A percentile compares a stretch with the other conserved stretches of the same genome.
Conservation (phyloP, 2,888 invertebrate species). For the Limulus polyphemus region DNA sequence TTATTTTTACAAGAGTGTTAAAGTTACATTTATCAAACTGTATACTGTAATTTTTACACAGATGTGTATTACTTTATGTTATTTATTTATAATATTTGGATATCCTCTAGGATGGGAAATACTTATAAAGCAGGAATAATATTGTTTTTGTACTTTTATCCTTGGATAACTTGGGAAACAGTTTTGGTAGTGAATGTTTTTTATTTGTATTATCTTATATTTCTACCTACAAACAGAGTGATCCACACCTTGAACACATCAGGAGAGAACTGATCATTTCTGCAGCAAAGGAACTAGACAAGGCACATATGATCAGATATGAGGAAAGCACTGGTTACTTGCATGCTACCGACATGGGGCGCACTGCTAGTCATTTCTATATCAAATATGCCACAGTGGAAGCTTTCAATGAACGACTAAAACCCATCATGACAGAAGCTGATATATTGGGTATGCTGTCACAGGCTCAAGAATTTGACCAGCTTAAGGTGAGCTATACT, state of each 20-base stretch:
- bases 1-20: too few species aligned
- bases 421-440: constrained; percentile 59
- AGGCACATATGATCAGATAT: constrained; percentile 86
- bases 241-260: constrained; percentile 63
- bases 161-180: too few species aligned
- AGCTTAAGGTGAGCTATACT: constrained; percentile 57
- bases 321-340: constrained; percentile 71
- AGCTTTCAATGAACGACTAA: constrained; percentile 54
- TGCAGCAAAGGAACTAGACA: constrained; percentile 75
- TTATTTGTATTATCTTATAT: too few species aligned
- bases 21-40: too few species aligned
- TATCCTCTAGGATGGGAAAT: too few species aligned
- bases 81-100: too few species aligned
- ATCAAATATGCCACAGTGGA: constrained; percentile 92
- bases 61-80: too few species aligned
- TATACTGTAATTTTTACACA: too few species aligned
- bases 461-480: constrained; percentile 84
- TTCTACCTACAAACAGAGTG: constrained; percentile 44
- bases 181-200: too few species aligned
- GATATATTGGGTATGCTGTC: constrained; percentile 84
- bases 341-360: constrained; percentile 59
- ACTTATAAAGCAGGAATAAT: too few species aligned
- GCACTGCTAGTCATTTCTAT: constrained; percentile 95
- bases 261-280: constrained; percentile 61
- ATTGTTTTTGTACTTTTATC: too few species aligned